phyloP scores from a whole-genome alignment of 2,888 invertebrate genomes.

The Latheticus oryzae region DNA sequence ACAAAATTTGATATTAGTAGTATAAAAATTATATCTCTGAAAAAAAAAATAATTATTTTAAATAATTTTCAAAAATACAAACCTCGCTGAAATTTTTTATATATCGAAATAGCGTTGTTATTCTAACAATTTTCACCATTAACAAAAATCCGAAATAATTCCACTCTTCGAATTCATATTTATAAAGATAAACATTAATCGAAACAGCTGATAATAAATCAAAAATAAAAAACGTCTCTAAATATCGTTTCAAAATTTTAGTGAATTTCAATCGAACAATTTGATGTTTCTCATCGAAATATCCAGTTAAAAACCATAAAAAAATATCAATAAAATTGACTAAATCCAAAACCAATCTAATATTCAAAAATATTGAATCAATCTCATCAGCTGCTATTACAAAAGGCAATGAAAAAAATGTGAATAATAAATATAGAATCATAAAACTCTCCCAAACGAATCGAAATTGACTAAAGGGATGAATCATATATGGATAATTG shows the following conservation, averaged over 20 bases:
- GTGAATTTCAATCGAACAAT: slow-evolving; percentile 22
- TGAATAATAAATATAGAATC: slow-evolving; percentile 27
- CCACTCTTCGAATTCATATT: background rate
- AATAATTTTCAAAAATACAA: background rate
- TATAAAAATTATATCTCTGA: background rate
- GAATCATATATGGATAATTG: slow-evolving; percentile 44
- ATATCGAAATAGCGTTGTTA: slow-evolving; percentile 5
- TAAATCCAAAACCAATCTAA: slow-evolving; percentile 1
- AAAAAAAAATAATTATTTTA: background rate
- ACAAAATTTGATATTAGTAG: background rate
- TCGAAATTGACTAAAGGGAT: slow-evolving; percentile 47
- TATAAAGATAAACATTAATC: background rate
- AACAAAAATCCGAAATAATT: background rate
- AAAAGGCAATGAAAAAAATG: slow-evolving; percentile 35
- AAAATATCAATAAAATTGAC: slow-evolving; percentile 39
- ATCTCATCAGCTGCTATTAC: slow-evolving; percentile 10
- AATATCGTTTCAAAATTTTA: slow-evolving; percentile 33
- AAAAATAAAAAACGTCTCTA: slow-evolving; percentile 23
- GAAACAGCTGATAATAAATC: slow-evolving; percentile 21
- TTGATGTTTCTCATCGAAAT: slow-evolving; percentile 35
- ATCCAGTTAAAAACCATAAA: slow-evolving; percentile 45
- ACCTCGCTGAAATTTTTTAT: slow-evolving; percentile 9
- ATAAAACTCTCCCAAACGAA: slow-evolving; percentile 43
- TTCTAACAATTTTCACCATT: slow-evolving; percentile 3
- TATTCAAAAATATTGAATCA: background rate